Evolutionary conservation across 92 coral and sea anemone species (phyloP).

Genomic region (Phenganax marumi): DNA sequence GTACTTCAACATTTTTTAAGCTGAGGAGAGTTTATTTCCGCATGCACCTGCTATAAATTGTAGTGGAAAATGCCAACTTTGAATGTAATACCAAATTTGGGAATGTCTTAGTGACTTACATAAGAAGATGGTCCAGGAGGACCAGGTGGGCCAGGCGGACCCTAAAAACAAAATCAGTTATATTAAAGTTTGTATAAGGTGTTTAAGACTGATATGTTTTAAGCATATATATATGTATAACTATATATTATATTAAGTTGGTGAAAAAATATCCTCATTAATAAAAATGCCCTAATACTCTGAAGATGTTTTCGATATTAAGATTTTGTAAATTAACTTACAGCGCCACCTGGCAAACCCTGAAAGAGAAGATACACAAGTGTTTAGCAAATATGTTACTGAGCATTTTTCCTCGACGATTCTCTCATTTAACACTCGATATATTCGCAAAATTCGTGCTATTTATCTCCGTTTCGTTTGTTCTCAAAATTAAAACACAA

Average conservation of each 20-base stretch:
- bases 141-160: constrained; percentile 63
- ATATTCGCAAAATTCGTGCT: not conserved
- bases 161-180: constrained; percentile 18
- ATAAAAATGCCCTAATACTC: not conserved
- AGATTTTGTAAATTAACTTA: not conserved
- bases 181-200: not conserved
- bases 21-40: no score
- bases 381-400: not conserved
- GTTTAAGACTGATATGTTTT: no score
- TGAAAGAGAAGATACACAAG: not conserved
- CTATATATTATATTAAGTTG: no score
- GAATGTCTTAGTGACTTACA: not conserved
- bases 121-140: constrained; percentile 67
- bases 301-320: not conserved
- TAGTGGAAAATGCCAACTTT: no score
- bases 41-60: no score
- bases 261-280: no score
- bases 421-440: not conserved
- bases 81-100: no score
- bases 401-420: no score
- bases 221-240: no score
- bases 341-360: constrained; percentile 51
- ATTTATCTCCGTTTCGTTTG: no score
- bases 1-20: no score
- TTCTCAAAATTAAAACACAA: no score